phyloP scores from a whole-genome alignment of 2,113 vertebrate species.

The Xenus cinereus region DNA sequence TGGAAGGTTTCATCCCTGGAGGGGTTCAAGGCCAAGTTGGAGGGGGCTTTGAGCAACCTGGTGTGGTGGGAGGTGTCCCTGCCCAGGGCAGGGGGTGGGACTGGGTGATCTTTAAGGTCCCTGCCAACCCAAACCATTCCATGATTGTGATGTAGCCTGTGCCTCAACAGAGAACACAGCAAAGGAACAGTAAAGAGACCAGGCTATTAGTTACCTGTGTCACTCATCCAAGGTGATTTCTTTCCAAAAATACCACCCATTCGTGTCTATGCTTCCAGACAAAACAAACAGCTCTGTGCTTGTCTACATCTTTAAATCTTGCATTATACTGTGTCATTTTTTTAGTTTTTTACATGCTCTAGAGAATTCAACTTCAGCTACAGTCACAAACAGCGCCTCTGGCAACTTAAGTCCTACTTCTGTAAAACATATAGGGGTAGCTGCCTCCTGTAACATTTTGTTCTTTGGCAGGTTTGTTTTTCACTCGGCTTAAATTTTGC shows the following conservation, averaged over 20 bases:
- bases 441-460: neutral
- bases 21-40: no score
- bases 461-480: neutral
- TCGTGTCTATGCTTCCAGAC: neutral
- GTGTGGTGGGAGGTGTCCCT: no score
- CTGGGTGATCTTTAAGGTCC: no score
- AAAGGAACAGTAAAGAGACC: neutral
- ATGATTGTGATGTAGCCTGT: neutral
- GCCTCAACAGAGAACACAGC: neutral
- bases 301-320: neutral
- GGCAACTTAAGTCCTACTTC: neutral
- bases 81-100: no score
- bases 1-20: no score
- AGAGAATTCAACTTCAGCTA: neutral
- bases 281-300: neutral
- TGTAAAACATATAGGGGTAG: neutral
- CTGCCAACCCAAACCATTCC: no score
- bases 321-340: neutral
- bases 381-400: neutral
- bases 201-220: rapidly evolving
- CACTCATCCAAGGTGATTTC: neutral
- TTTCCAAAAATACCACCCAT: neutral
- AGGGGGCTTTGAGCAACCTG: no score
- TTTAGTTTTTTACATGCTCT: neutral
- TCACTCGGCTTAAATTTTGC: neutral